Conservation (phyloP, 1,140 invertebrate species). For the Camponotus vicinus region DNA sequence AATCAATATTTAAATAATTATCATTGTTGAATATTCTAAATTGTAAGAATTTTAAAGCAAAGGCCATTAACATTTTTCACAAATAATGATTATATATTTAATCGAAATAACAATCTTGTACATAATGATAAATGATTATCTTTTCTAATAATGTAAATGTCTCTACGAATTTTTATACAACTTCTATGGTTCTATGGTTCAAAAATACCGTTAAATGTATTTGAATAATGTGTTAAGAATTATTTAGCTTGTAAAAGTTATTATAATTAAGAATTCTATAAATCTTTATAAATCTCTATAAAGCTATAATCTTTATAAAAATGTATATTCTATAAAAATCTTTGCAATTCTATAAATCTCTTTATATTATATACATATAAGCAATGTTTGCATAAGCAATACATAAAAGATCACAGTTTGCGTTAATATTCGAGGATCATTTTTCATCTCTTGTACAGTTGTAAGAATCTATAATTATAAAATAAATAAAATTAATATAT, state of each 20-base stretch:
- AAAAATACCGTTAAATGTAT: constrained; percentile 31
- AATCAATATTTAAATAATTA: neutral
- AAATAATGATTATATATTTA: neutral
- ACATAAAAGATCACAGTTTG: neutral
- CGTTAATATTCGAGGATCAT: neutral
- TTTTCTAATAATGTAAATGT: constrained; percentile 15
- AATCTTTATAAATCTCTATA: neutral
- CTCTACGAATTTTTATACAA: constrained; percentile 40
- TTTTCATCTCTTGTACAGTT: neutral
- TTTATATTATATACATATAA: too few relatives aligned
- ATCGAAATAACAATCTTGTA: constrained; percentile 8
- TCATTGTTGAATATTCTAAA: neutral
- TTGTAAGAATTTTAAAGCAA: neutral
- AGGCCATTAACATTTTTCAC: neutral
- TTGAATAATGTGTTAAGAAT: neutral
- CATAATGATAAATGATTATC: constrained; percentile 16
- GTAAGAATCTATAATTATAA: neutral
- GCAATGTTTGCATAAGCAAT: too few relatives aligned
- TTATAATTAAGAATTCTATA: constrained; percentile 16
- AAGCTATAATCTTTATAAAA: neutral
- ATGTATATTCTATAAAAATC: neutral
- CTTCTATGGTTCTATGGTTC: neutral
- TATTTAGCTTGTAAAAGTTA: constrained; percentile 12
- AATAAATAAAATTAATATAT: neutral
- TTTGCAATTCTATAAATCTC: neutral